Evolutionary conservation across 2,888 invertebrate species (phyloP), one percentile per base, ranked within the genome.

Genomic region (Tridacna gigas): DNA sequence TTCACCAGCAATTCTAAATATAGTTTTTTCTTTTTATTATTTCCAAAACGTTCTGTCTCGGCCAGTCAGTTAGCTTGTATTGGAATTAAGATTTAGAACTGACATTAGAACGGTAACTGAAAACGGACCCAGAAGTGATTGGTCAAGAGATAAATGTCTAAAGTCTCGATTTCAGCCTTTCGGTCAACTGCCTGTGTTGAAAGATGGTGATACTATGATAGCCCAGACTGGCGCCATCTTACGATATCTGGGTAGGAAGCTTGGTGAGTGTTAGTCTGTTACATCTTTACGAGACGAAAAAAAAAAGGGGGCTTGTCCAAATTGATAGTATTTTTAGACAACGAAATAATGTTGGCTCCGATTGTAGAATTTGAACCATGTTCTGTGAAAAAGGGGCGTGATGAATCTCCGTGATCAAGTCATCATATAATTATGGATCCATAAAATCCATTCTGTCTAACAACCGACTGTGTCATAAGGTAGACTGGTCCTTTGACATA

Each of bases 161-260:
- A 12, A 26, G 37, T 37, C 37, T 37, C 37, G 37, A 7, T 76
- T 80, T 77, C 75, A 82, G 82, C 74, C 75, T n/a, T 91, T 92
- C 83, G 92, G 93, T 20, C 93, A 93, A 74, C 63, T 86, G 11
- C 93, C 93, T 0, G 66, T 84, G 60, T 56, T 91, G 22, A 81
- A 79, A 25, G 90, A 90, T 45, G 91, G 83, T 28, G 89, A 85
- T 65, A 77, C 91, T 22, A 60, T 84, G 56, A 60, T 93, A 7
- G 90, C 89, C 0, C 92, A 93, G 86, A 91, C 91, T 13, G 91
- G 90, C 79, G 89, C 93, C 48, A 93, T 93, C 66, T 80, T 93
- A 26, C 82, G 92, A 73, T 88, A 91, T 75, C 78, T 93, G 7
- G 93, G 82, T 0, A 82, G 92, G 74, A 91, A 91, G 84, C 86